A percentile compares a stretch with the other conserved stretches of the same genome.
These are phyloP conservation scores for Halyomorpha halys DNA, from an alignment of 1,140 invertebrate species.

Conservation along the genomic window DNA sequence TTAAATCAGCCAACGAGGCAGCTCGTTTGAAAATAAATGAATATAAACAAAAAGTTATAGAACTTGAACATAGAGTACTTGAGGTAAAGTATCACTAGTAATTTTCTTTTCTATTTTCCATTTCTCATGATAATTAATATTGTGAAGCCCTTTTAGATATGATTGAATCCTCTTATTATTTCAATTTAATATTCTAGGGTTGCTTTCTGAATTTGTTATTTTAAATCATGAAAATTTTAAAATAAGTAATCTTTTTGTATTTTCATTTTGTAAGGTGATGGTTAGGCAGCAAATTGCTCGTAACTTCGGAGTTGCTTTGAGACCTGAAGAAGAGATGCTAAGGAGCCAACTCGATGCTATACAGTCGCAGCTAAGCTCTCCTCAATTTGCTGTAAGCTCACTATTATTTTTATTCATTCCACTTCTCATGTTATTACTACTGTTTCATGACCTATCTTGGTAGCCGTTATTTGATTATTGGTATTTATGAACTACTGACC, in stretches of 20 bases:
- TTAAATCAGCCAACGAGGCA: constrained; percentile 60
- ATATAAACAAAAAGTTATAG: constrained; percentile 58
- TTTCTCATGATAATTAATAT: too few relatives aligned
- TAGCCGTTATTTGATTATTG: too few relatives aligned
- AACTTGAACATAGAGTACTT: constrained; percentile 65
- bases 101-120: too few relatives aligned
- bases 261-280: constrained; percentile 50
- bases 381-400: constrained; percentile 70
- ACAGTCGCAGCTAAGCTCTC: constrained; percentile 74
- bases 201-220: too few relatives aligned
- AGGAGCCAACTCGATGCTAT: constrained; percentile 74
- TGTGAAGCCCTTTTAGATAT: too few relatives aligned
- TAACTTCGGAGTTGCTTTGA: constrained; percentile 72
- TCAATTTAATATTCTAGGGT: too few relatives aligned
- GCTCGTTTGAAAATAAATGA: constrained; percentile 62
- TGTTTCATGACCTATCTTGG: too few relatives aligned
- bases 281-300: constrained; percentile 76
- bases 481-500: too few relatives aligned
- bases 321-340: constrained; percentile 79
- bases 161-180: too few relatives aligned
- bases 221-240: too few relatives aligned
- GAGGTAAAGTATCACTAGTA: constrained; percentile 43
- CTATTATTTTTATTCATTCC: too few relatives aligned
- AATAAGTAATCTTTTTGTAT: background rate
- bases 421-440: too few relatives aligned